Evolutionary conservation across 1,140 invertebrate genomes (phyloP).

Genomic region (Hycleus cichorii): DNA sequence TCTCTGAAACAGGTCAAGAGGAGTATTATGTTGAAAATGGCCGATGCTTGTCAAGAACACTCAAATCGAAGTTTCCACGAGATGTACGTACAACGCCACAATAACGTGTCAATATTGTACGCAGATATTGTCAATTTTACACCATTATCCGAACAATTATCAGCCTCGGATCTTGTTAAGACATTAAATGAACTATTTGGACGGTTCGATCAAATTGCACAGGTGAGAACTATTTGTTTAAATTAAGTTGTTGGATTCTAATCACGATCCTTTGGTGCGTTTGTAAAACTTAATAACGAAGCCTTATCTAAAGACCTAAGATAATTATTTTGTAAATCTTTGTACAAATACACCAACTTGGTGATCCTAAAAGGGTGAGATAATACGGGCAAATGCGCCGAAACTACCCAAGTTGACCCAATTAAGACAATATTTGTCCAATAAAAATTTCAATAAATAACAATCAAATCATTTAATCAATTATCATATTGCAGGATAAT

Average conservation of each 20-base stretch:
- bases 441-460: too few relatives aligned
- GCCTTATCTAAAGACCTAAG: too few relatives aligned
- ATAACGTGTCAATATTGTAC: slow-evolving; percentile 95
- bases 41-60: slow-evolving; percentile 72
- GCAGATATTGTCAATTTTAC: slow-evolving; percentile 99
- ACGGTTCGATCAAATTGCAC: slow-evolving; percentile 93
- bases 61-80: slow-evolving; percentile 82
- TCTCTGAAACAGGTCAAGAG: slow-evolving; percentile 64
- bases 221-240: slow-evolving; percentile 49
- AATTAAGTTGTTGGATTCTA: too few relatives aligned
- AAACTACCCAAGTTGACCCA: too few relatives aligned
- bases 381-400: too few relatives aligned
- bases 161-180: slow-evolving; percentile 89
- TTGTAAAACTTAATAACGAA: too few relatives aligned
- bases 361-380: too few relatives aligned
- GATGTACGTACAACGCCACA: slow-evolving; percentile 95
- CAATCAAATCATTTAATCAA: background rate
- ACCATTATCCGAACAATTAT: slow-evolving; percentile 82
- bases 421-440: too few relatives aligned
- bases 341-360: too few relatives aligned
- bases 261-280: too few relatives aligned
- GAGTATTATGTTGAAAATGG: slow-evolving; percentile 91
- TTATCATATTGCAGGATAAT: slow-evolving; percentile 63
- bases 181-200: slow-evolving; percentile 95
- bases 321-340: too few relatives aligned